Base-by-base conservation (phyloP, 2,888 invertebrate species). In the Ochropleura leucogaster region DNA sequence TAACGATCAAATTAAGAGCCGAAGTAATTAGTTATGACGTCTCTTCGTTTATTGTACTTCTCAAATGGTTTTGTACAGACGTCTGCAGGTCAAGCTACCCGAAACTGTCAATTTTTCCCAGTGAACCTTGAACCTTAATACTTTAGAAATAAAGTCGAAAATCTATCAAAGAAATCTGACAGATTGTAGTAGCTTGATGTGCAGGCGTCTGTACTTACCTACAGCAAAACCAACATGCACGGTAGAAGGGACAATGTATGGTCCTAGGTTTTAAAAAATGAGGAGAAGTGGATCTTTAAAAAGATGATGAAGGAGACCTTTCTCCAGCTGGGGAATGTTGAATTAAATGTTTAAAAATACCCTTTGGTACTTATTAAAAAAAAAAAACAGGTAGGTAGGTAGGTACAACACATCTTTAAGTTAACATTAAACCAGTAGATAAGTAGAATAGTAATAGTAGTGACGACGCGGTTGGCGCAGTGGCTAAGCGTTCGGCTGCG, bases 11-110 rank as follows among this genome's bases (percentile, higher is more conserved):
- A 77, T 77, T 49, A n/a, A 76, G 69, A n/a, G 69, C 49, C 20
- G 51, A 76, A 69, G 49, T 69, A 63, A 75, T 76, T 77, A 68
- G 2, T 20, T 14, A 20, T 46, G 44, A 57, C 63, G 55, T 49
- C 18, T 42, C 42, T 40, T 46, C 1, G 10, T 53, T 8, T 44
- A n/a, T 30, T 53, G 53, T 53, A 14, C 5, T 30, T 67, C 66
- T 49, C 7, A 49, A 55, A 76, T 40, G n/a, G 62, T 53, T 69
- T 63, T 42, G 68, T 53, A 30, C n/a, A n/a, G n/a, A n/a, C n/a
- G n/a, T n/a, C n/a, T n/a, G n/a, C n/a, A n/a, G n/a, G n/a, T n/a
- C n/a, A n/a, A n/a, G n/a, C n/a, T n/a, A n/a, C n/a, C n/a, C n/a
- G n/a, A n/a, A n/a, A n/a, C n/a, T n/a, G n/a, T n/a, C n/a, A n/a